phyloP scores from a whole-genome alignment of 2,113 vertebrate species.

The Pterocles burchelli region DNA sequence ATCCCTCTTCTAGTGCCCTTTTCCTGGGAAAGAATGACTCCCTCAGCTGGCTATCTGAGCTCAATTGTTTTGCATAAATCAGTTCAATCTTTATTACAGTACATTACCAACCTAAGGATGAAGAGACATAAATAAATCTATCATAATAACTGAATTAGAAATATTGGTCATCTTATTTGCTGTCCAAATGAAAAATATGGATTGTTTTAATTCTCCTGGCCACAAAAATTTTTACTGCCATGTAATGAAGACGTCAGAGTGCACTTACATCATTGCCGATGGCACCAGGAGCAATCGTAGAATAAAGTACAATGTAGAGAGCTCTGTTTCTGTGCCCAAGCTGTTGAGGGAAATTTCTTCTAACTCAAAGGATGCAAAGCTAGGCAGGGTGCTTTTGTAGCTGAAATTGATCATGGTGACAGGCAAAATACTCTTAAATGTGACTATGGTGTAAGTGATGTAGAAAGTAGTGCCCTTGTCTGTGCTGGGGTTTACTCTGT shows the following conservation, averaged over 20 bases:
- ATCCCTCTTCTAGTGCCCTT: neutral
- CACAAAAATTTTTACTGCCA: neutral
- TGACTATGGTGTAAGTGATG: neutral
- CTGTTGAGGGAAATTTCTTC: neutral
- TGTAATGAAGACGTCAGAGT: neutral
- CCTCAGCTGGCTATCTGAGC: neutral
- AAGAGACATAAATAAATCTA: neutral
- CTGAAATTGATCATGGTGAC: neutral
- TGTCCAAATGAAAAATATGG: neutral
- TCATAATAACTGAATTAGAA: neutral
- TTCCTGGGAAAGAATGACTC: neutral
- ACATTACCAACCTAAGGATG: neutral
- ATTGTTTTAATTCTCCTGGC: neutral
- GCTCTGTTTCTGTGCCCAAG: neutral
- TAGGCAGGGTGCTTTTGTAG: neutral
- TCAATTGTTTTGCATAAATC: neutral
- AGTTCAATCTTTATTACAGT: neutral
- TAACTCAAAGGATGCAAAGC: neutral
- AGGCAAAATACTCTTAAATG: neutral
- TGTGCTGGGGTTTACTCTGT: neutral
- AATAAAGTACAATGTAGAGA: neutral
- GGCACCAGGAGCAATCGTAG: neutral
- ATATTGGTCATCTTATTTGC: neutral
- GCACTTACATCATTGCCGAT: neutral
- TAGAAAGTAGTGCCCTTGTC: neutral